A percentile compares a stretch with the other conserved stretches of the same genome.
phyloP scores from a whole-genome alignment of 2,113 vertebrate genomes.

The Otolemur garnettii region DNA sequence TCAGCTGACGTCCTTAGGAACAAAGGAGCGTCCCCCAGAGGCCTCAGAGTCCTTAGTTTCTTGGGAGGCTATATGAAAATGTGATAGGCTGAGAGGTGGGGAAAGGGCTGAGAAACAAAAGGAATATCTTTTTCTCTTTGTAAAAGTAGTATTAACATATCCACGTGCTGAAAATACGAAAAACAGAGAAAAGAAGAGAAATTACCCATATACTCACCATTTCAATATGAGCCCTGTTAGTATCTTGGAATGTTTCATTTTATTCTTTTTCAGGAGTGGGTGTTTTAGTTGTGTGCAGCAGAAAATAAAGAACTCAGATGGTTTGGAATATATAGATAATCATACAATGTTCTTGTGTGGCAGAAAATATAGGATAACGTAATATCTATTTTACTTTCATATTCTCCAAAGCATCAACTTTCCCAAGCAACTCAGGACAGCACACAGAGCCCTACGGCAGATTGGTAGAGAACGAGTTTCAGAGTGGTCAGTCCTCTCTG shows the following conservation, averaged over 20 bases:
- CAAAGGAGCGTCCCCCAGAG: rapidly evolving
- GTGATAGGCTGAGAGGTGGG: rapidly evolving
- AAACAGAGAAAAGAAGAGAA: neutral
- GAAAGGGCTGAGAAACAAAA: neutral
- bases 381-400: neutral
- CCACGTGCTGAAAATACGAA: neutral
- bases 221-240: neutral
- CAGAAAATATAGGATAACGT: neutral
- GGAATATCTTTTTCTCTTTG: neutral
- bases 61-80: rapidly evolving
- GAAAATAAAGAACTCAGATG: neutral
- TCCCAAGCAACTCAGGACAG: neutral
- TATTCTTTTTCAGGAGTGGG: neutral
- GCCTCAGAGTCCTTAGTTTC: neutral
- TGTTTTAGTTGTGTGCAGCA: neutral
- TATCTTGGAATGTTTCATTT: neutral
- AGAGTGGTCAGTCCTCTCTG: neutral
- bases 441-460: neutral
- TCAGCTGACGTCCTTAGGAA: neutral
- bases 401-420: neutral
- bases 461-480: neutral
- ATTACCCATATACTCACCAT: neutral
- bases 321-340: neutral
- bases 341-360: neutral
- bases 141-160: neutral